phyloP scores from a whole-genome alignment of 2,113 vertebrate species.

The Apeltes quadracus region DNA sequence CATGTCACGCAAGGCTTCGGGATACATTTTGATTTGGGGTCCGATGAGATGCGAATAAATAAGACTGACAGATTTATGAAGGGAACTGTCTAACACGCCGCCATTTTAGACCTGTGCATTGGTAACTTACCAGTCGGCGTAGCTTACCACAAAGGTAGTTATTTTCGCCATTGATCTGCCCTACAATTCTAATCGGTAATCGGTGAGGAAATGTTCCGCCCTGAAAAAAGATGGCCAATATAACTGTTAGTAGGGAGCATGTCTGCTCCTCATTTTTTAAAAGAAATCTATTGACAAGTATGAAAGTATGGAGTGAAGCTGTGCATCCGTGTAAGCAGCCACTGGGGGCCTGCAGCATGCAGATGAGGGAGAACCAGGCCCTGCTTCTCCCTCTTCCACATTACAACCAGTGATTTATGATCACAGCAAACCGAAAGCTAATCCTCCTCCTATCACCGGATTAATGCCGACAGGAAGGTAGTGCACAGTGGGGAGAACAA shows the following conservation, averaged over 20 bases:
- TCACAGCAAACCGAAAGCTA: background rate
- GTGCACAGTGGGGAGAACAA: conserved; percentile 31
- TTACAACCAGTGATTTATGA: background rate
- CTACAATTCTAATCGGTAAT: background rate
- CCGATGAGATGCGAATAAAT: background rate
- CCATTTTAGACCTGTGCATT: conserved; percentile 1
- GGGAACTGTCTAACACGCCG: background rate
- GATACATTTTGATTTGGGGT: background rate
- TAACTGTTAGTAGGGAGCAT: background rate
- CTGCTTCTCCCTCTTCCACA: background rate
- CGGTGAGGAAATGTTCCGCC: too few species aligned
- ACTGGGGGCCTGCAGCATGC: background rate
- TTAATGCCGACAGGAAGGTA: conserved; percentile 9
- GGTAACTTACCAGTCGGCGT: too few species aligned
- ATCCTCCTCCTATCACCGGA: conserved; percentile 8
- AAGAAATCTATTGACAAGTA: background rate
- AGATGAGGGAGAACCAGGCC: background rate
- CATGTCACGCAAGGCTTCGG: background rate
- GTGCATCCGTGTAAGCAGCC: background rate
- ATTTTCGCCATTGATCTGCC: too few species aligned
- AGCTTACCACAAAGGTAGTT: too few species aligned
- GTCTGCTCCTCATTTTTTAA: too few species aligned
- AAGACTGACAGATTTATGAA: background rate
- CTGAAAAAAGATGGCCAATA: background rate
- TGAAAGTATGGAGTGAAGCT: background rate